Percentiles rank a stretch among this genome's conserved stretches.
Conservation (phyloP, 2,888 invertebrate genomes). For the Eupithecia pulchellata region DNA sequence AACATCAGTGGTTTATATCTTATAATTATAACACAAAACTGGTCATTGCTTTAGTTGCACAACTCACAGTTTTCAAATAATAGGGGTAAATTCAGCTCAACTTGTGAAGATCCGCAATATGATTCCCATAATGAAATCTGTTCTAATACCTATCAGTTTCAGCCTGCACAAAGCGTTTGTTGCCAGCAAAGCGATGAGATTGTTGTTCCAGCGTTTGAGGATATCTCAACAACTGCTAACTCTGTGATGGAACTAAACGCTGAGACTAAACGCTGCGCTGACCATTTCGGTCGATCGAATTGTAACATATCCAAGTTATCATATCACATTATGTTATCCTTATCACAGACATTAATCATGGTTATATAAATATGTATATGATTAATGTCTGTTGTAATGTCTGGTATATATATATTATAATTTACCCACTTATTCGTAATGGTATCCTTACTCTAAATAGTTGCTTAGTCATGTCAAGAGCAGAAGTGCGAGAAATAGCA, state of each 20-base stretch:
- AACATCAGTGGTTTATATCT: no score
- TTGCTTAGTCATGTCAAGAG: no score
- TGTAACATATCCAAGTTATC: not conserved
- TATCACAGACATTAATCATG: no score
- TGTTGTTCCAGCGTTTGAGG: constrained; percentile 13
- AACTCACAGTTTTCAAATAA: no score
- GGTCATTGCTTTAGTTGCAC: no score
- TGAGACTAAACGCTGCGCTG: not conserved
- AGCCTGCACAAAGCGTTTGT: constrained; percentile 25
- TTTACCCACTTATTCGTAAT: no score
- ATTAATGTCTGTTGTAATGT: no score
- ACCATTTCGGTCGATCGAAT: not conserved
- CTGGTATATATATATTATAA: no score
- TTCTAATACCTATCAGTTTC: constrained; percentile 9
- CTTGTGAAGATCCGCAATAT: constrained; percentile 3
- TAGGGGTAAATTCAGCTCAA: not conserved
- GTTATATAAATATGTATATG: no score
- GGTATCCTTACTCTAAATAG: no score
- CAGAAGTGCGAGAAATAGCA: no score
- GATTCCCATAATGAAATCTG: constrained; percentile 1
- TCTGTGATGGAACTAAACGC: not conserved
- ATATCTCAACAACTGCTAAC: constrained; percentile 3
- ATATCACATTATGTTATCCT: no score
- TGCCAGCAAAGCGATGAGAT: constrained; percentile 17
- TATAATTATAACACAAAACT: not conserved